Evolutionary conservation across 2,113 vertebrate species (phyloP).

Genomic region (Megaptera novaeangliae): DNA sequence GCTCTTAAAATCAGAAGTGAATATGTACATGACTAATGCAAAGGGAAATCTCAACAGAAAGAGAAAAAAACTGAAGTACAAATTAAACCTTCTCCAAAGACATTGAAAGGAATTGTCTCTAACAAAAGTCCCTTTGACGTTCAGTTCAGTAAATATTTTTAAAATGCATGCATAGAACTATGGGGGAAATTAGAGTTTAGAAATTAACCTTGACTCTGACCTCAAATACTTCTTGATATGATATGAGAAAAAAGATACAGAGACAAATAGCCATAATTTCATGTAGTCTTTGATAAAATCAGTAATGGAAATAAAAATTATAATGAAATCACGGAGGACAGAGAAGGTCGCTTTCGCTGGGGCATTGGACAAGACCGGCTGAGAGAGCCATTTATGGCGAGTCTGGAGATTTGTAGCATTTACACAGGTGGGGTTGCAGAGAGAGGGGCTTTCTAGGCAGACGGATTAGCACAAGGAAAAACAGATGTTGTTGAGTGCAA

Average conservation of each 20-base stretch:
- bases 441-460: not conserved
- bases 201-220: not conserved
- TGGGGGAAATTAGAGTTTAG: not conserved
- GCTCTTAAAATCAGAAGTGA: not conserved
- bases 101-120: not conserved
- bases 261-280: not conserved
- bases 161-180: not conserved
- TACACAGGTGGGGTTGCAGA: not conserved
- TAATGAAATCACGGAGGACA: not conserved
- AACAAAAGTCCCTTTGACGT: not conserved
- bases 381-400: not conserved
- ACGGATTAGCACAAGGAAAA: constrained; percentile 36
- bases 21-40: not conserved
- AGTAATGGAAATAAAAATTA: not conserved
- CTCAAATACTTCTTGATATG: not conserved
- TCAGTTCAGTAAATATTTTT: not conserved
- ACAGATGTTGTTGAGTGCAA: constrained; percentile 45
- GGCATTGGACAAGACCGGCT: not conserved
- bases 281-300: constrained; percentile 9
- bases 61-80: not conserved
- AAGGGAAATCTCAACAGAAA: not conserved
- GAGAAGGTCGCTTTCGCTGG: not conserved
- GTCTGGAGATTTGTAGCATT: not conserved
- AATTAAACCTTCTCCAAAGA: not conserved
- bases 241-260: not conserved